Evolutionary conservation across 2,888 invertebrate genomes (phyloP), one percentile per base, ranked within the genome.

Genomic region (Halictus quadricinctus): DNA sequence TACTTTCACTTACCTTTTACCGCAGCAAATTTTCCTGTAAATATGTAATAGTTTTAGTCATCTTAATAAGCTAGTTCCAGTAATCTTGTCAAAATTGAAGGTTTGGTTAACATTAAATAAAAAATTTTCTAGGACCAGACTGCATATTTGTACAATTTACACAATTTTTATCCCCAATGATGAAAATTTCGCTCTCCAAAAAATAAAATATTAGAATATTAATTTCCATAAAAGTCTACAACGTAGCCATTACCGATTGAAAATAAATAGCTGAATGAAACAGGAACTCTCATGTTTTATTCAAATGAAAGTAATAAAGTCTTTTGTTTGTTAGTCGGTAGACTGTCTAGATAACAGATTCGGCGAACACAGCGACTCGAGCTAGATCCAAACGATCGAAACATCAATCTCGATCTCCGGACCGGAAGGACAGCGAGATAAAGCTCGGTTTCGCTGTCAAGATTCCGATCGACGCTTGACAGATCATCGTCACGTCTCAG

Each of bases 401-500:
- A 8, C 66, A 36, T 66, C 66, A 66, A 41, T 66, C 66, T 66
- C 66, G 66, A 66, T 70, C 70, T n/a, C 43, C n/a, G 36, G 43
- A 43, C 70, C 70, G 43, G 73, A 12, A 73, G 21, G 50, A 50
- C 18, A 12, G 36, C 36, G 10, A 73, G 73, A 72, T 72, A 72
- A 69, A 29, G 50, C 50, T 43, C 0, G 36, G 48, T 58, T 54
- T n/a, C 74, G 41, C 48, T 48, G 72, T 69, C 83, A 43, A 70
- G 78, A 85, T 85, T 73, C 48, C 81, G 76, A 85, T 85, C 81
- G 81, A 76, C 81, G 29, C 60, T 72, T 60, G 85, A 84, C 85
- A 58, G 64, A 58, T 66, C 43, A 46, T 76, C 80, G 66, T 79
- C 72, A 83, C 80, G 83, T 73, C 80, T 60, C 50, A 70, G 66